A percentile compares a stretch with the other conserved stretches of the same genome.
These are phyloP conservation scores for Lycodopsis pacificus DNA, from an alignment of 2,797 vertebrate genomes.

Conservation along the genomic window DNA sequence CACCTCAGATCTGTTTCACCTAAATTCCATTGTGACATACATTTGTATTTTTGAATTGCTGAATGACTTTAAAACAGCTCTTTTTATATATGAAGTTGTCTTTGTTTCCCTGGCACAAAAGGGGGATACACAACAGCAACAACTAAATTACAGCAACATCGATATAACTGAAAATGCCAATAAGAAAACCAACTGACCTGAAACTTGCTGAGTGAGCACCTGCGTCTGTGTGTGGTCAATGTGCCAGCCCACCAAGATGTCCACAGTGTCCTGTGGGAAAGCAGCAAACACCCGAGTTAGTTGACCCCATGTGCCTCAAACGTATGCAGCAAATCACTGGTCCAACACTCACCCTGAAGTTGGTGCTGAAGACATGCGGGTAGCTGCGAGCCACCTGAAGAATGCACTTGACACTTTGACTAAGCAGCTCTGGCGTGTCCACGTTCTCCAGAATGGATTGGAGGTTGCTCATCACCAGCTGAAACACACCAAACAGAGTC, in stretches of 20 bases:
- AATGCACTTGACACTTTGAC: slow-evolving; percentile 97
- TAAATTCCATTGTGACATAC: too few species aligned
- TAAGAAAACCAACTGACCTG: slow-evolving; percentile 85
- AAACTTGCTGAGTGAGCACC: slow-evolving; percentile 94
- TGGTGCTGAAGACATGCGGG: slow-evolving; percentile 98
- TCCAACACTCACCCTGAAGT: slow-evolving; percentile 91
- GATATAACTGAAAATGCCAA: neutral
- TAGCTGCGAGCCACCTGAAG: slow-evolving; percentile 96
- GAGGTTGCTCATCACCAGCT: slow-evolving; percentile 98
- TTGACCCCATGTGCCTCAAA: neutral
- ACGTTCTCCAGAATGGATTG: slow-evolving; percentile 98
- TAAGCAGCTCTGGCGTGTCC: slow-evolving; percentile 97
- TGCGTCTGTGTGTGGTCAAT: slow-evolving; percentile 99
- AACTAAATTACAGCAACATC: too few species aligned
- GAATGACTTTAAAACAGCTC: too few species aligned
- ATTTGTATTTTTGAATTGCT: too few species aligned
- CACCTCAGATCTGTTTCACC: too few species aligned
- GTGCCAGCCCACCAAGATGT: slow-evolving; percentile 99
- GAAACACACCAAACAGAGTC: slow-evolving; percentile 43
- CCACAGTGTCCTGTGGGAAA: slow-evolving; percentile 92
- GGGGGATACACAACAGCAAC: too few species aligned
- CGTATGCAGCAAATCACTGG: too few species aligned
- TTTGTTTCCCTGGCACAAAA: too few species aligned
- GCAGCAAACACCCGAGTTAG: neutral
- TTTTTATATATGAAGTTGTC: too few species aligned